Percentiles rank a stretch among this genome's conserved stretches.
phyloP scores from a whole-genome alignment of 2,888 invertebrate species.

The Euzophera pinguis region DNA sequence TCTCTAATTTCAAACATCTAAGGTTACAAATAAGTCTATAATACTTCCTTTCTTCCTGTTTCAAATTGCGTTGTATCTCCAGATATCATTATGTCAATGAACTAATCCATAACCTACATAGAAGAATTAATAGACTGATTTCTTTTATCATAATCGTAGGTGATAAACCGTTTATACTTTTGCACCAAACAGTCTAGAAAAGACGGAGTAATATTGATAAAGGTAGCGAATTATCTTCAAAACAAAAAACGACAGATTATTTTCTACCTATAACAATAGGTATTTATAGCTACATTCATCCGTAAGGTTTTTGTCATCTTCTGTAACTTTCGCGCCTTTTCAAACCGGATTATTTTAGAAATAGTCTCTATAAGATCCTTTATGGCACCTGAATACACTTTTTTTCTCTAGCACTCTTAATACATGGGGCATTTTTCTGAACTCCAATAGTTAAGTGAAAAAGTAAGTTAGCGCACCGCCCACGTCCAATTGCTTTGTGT shows the following conservation, averaged over 20 bases:
- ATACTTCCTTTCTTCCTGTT: neutral
- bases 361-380: neutral
- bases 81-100: neutral
- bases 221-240: constrained; percentile 10
- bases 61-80: constrained; percentile 14
- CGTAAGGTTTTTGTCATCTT: no score
- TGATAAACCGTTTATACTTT: constrained; percentile 13
- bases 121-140: constrained; percentile 1
- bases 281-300: no score
- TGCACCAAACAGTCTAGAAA: constrained; percentile 11
- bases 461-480: constrained; percentile 14
- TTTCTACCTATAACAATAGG: neutral
- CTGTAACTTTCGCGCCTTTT: no score
- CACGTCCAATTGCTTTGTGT: constrained; percentile 16
- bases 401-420: constrained; percentile 9
- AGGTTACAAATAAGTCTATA: constrained; percentile 3
- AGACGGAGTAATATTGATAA: constrained; percentile 3
- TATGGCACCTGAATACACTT: neutral
- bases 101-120: constrained; percentile 9
- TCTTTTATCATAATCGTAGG: constrained; percentile 1
- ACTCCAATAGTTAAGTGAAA: constrained; percentile 15
- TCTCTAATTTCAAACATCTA: constrained; percentile 2
- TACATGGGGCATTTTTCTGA: constrained; percentile 17
- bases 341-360: neutral
- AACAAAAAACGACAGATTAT: constrained; percentile 4